phyloP scores from a whole-genome alignment of 2,888 invertebrate genomes.

The Melikaiella ostensackeni region DNA sequence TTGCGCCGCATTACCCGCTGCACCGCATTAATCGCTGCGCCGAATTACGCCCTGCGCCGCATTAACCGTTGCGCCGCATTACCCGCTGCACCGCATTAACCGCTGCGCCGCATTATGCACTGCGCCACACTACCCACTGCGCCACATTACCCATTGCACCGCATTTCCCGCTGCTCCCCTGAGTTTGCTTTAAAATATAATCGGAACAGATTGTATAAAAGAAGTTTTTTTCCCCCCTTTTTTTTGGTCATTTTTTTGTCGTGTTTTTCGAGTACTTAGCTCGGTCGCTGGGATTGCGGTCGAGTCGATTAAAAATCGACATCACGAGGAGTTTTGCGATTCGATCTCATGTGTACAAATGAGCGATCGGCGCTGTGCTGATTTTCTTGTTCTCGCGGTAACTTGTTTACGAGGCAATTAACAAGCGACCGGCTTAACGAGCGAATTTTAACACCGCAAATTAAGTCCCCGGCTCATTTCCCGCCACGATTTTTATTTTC shows the following conservation, averaged over 20 bases:
- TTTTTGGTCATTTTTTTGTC: background rate
- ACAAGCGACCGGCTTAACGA: constrained; percentile 50
- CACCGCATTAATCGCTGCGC: no score
- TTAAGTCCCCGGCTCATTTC: constrained; percentile 45
- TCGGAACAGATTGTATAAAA: background rate
- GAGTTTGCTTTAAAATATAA: background rate
- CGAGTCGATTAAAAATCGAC: constrained; percentile 34
- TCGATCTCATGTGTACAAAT: constrained; percentile 40
- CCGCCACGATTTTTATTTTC: constrained; percentile 3
- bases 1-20: no score
- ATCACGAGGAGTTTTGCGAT: constrained; percentile 30
- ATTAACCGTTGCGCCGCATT: no score
- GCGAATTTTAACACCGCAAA: constrained; percentile 51
- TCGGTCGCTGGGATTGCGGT: constrained; percentile 5
- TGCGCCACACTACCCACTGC: no score
- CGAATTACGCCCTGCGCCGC: no score
- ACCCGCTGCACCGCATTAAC: no score
- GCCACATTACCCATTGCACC: no score
- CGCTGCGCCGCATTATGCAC: no score
- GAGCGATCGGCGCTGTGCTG: constrained; percentile 51
- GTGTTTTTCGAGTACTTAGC: background rate
- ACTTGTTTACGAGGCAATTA: constrained; percentile 63
- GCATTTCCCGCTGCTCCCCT: no score
- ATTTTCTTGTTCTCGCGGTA: constrained; percentile 56
- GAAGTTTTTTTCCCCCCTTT: background rate